Evolutionary conservation across 1,140 invertebrate species (phyloP).

Genomic region (Hermatobates lingyangjiaoensis): DNA sequence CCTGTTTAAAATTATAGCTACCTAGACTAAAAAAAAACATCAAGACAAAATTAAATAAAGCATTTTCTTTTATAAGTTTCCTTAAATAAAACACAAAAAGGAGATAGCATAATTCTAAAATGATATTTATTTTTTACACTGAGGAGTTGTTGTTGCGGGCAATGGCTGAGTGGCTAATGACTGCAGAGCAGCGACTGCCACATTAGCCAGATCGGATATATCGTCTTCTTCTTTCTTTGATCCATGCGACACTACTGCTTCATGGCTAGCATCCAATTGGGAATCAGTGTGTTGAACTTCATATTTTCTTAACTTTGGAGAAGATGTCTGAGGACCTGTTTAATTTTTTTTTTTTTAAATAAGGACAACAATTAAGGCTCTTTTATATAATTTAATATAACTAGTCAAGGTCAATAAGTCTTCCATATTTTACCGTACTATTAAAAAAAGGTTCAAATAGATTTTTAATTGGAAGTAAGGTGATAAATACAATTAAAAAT

Average conservation of each 20-base stretch:
- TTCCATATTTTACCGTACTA: no score
- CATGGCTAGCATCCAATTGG: conserved; percentile 1
- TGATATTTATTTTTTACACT: conserved; percentile 4
- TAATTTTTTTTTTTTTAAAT: no score
- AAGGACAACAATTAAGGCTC: no score
- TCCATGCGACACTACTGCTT: not conserved
- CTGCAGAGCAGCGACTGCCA: conserved; percentile 20
- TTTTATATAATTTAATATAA: no score
- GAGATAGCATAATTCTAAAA: conserved; percentile 2
- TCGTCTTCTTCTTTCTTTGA: not conserved
- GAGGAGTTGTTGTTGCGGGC: conserved; percentile 8
- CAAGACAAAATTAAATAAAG: no score
- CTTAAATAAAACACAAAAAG: not conserved
- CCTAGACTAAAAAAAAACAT: no score
- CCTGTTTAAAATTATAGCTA: no score
- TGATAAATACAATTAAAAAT: no score
- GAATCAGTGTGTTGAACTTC: conserved; percentile 1
- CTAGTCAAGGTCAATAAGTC: no score
- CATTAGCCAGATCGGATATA: conserved; percentile 20
- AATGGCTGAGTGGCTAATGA: conserved; percentile 18
- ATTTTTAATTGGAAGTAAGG: no score
- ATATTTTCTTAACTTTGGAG: not conserved
- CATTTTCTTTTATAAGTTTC: no score
- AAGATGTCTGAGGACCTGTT: not conserved
- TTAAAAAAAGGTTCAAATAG: no score